These are phyloP conservation scores for Lottia gigantea DNA, from an alignment of 2,888 invertebrate species.

Conservation along the genomic window DNA sequence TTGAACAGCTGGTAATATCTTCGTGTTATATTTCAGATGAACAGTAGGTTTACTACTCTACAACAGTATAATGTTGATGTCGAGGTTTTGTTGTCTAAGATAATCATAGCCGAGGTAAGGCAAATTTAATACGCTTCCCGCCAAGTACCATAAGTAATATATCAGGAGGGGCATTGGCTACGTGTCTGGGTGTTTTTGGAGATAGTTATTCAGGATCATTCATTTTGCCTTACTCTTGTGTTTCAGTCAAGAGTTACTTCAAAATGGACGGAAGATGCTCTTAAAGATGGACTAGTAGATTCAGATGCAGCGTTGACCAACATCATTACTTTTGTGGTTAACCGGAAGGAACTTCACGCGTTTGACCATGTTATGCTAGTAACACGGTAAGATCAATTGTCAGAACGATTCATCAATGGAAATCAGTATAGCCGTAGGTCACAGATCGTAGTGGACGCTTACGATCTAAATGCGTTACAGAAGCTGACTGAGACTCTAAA, in stretches of 20 bases:
- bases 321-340: not conserved
- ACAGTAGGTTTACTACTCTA: not conserved
- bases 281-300: not conserved
- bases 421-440: too few species aligned
- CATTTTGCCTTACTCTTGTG: too few species aligned
- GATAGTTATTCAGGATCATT: too few species aligned
- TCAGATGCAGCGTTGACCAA: not conserved
- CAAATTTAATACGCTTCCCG: too few species aligned
- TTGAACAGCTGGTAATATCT: not conserved
- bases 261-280: constrained; percentile 3
- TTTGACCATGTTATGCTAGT: not conserved
- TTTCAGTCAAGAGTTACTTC: not conserved
- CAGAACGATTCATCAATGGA: too few species aligned
- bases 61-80: not conserved
- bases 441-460: too few species aligned
- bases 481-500: too few species aligned
- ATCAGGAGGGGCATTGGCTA: too few species aligned
- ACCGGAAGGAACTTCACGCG: not conserved
- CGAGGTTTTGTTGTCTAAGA: not conserved
- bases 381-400: not conserved
- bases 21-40: not conserved
- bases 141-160: too few species aligned
- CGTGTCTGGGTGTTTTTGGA: too few species aligned
- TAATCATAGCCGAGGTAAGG: not conserved
- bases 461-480: too few species aligned